phyloP scores from a whole-genome alignment of 1,140 invertebrate genomes.

The Bombus vancouverensis region DNA sequence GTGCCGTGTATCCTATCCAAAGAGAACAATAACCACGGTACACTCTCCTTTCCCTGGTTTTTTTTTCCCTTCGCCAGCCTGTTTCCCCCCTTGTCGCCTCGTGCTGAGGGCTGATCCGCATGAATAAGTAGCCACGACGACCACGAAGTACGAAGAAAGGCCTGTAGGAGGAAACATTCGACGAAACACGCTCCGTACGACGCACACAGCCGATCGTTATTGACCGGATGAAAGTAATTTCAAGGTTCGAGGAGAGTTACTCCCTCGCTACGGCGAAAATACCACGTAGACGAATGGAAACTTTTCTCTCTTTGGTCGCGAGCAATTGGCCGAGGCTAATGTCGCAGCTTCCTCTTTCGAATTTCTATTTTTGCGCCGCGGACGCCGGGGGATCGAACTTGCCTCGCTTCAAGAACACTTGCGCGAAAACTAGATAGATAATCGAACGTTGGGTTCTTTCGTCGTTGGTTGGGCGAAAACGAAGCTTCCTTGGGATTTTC shows the following conservation, averaged over 20 bases:
- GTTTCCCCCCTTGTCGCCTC: neutral
- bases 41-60: neutral
- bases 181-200: neutral
- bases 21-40: slow-evolving; percentile 26
- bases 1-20: slow-evolving; percentile 30
- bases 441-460: neutral
- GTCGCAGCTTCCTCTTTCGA: neutral
- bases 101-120: slow-evolving; percentile 28
- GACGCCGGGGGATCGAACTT: neutral
- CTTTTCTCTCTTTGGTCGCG: neutral
- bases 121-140: slow-evolving; percentile 38
- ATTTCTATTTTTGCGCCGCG: neutral
- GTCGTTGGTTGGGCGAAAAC: neutral
- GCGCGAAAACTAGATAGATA: neutral
- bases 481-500: neutral
- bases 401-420: neutral
- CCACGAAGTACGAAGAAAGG: neutral
- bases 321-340: neutral
- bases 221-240: slow-evolving; percentile 49
- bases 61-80: neutral
- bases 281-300: neutral
- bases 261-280: neutral
- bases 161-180: slow-evolving; percentile 1
- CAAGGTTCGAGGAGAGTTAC: slow-evolving; percentile 38
- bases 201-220: slow-evolving; percentile 32